Evolutionary conservation across 1,140 invertebrate genomes (phyloP), one percentile per base, ranked within the genome.

Genomic region (Drosophila repleta): DNA sequence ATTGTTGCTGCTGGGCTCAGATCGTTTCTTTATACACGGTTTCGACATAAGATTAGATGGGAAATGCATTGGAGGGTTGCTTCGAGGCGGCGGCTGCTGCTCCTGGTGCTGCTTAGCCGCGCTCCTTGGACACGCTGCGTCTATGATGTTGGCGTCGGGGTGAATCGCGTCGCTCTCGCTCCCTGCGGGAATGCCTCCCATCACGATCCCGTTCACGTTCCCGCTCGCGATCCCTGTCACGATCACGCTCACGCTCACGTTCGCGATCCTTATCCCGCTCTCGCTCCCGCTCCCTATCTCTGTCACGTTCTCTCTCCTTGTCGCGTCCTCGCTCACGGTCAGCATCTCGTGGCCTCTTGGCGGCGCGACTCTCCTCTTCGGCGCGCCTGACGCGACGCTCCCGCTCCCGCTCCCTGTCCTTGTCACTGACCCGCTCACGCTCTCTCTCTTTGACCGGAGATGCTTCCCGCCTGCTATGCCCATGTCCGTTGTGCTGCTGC

Each of bases 91-190:
- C 49, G 26, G 26, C 32, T 64, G 57, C 49, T 35, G 49, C 43
- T 11, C 13, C 18, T 21, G n/a, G 15, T 4, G 18, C 4, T 52
- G 20, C 11, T 71, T 56, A 87, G 21, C 76, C 85, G 7, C 90
- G 87, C 13, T 83, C 90, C 67, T 91, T 85, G 32, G 90, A 90
- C 20, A 61, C 72, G 58, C 79, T 84, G 24, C 78, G 76, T n/a
- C 72, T 43, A 17, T 77, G 74, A 17, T 65, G 56, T 11, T 71
- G 72, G 13, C 70, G 73, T 29, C 71, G 24, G n/a, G 78, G 62
- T 4, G 71, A 67, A 24, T 76, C 52, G 13, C 62, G 57, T 17
- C 57, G 15, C 43, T 70, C 56, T 26, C 62, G 75, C 5, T 85
- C 63, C 37, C 78, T 41, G 8, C 76, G 65, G 2, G 82, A 53